Percentiles rank a stretch among this genome's conserved stretches.
Evolutionary conservation across 2,113 vertebrate genomes (phyloP).

Genomic region (Actenoides lindsayi): DNA sequence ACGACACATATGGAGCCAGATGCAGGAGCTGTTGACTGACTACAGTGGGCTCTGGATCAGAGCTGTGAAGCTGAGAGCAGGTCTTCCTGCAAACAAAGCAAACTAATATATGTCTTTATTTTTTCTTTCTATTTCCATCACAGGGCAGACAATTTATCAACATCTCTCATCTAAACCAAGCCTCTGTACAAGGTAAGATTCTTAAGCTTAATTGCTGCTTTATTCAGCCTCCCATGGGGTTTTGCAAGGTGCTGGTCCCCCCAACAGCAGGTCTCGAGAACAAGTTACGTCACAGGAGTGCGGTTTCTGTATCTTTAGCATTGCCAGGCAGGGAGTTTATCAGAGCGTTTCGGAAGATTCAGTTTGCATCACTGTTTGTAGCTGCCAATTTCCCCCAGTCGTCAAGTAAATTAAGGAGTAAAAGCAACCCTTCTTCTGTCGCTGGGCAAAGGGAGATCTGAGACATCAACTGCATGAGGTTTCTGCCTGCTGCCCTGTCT

Average conservation of each 20-base stretch:
- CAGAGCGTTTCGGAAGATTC: background rate
- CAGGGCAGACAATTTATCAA: constrained; percentile 53
- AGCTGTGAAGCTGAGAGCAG: background rate
- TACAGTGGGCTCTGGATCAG: background rate
- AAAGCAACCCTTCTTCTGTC: background rate
- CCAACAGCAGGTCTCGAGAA: background rate
- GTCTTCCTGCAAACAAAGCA: background rate
- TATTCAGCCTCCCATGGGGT: background rate
- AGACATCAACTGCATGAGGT: background rate
- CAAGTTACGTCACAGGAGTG: rapidly evolving
- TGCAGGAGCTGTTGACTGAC: background rate
- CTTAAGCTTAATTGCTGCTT: background rate
- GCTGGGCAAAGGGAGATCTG: background rate
- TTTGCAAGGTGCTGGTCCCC: background rate
- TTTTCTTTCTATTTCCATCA: constrained; percentile 7
- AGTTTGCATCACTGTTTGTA: background rate
- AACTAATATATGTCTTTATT: background rate
- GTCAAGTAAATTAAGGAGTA: background rate
- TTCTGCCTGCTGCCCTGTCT: background rate
- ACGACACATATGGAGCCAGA: rapidly evolving
- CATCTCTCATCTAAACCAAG: background rate
- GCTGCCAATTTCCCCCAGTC: background rate
- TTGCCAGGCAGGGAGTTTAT: background rate
- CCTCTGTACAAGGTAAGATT: constrained; percentile 35
- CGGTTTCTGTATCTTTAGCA: background rate